A percentile compares a stretch with the other conserved stretches of the same genome.
Evolutionary conservation across 1,140 invertebrate species (phyloP).

Genomic region (Diorhabda elongata): DNA sequence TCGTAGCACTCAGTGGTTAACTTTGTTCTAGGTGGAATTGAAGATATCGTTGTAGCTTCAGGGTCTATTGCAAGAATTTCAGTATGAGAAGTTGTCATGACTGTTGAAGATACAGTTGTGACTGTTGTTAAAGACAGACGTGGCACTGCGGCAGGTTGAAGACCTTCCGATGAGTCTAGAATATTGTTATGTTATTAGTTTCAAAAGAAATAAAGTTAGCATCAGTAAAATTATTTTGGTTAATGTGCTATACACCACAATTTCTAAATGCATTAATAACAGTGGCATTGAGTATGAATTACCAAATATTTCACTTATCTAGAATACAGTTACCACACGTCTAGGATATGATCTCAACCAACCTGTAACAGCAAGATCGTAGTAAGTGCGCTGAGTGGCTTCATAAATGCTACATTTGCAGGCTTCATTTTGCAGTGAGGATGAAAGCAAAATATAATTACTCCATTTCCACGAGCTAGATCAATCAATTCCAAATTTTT

Average conservation of each 20-base stretch:
- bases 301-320: not conserved
- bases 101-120: conserved; percentile 8
- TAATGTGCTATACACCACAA: conserved; percentile 17
- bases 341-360: not conserved
- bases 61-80: not conserved
- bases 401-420: conserved; percentile 45
- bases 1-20: not conserved
- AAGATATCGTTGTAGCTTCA: conserved; percentile 7
- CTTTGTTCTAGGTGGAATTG: conserved; percentile 2
- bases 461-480: conserved; percentile 37
- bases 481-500: conserved; percentile 41
- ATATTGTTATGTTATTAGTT: conserved; percentile 31
- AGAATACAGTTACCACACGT: not conserved
- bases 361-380: not conserved
- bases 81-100: not conserved
- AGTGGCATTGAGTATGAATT: not conserved
- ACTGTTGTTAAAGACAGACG: conserved; percentile 5
- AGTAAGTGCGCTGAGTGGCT: conserved; percentile 29
- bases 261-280: conserved; percentile 12
- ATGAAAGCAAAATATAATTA: conserved; percentile 41
- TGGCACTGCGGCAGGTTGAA: not conserved
- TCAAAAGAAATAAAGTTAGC: conserved; percentile 40
- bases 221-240: conserved; percentile 43
- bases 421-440: conserved; percentile 45
- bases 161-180: not conserved